These are phyloP conservation scores for Antidorcas marsupialis DNA, from an alignment of 2,113 vertebrate genomes.

Conservation along the genomic window DNA sequence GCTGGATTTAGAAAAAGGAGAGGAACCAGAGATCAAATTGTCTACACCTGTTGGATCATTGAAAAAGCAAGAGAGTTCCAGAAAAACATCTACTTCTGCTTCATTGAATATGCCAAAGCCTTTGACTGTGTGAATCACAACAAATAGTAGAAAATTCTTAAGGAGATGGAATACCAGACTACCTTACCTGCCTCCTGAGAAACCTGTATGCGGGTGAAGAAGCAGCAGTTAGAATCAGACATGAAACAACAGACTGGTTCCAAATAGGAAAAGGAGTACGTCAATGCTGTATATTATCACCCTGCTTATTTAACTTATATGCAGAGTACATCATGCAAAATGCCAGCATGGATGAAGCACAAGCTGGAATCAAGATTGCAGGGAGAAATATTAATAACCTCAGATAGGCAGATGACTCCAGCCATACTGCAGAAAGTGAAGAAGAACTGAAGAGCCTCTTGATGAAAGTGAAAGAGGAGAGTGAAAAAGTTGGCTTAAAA, in stretches of 20 bases:
- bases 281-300: not conserved
- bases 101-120: not conserved
- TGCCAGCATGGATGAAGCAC: not conserved
- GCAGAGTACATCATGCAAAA: not conserved
- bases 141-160: not conserved
- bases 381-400: not conserved
- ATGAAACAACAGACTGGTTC: not conserved
- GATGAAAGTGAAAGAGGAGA: not conserved
- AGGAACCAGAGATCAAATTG: not conserved
- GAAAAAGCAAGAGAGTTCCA: not conserved
- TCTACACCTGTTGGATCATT: not conserved
- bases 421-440: not conserved
- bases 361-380: not conserved
- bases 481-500: not conserved
- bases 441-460: not conserved
- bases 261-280: not conserved
- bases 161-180: not conserved
- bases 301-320: not conserved
- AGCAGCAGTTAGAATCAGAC: not conserved
- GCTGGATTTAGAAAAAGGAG: not conserved
- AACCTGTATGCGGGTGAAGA: rapidly evolving
- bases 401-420: not conserved
- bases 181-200: not conserved
- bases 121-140: not conserved
- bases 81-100: not conserved